Conservation (phyloP, 2,888 invertebrate genomes). For the Oegoconia quadripuncta region DNA sequence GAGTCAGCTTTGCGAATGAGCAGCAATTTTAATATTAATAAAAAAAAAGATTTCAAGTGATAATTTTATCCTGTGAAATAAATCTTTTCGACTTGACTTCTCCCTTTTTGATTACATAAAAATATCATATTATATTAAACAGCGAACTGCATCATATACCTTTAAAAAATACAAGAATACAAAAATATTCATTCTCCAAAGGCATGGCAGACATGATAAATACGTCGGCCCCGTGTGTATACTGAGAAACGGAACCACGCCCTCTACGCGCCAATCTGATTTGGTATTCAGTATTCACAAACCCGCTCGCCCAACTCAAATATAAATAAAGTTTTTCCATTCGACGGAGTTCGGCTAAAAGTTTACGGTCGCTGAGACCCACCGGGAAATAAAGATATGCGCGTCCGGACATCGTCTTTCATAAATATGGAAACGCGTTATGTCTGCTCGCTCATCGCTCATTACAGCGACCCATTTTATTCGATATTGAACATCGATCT, state of each 20-base stretch:
- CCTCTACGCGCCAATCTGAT: conserved; percentile 42
- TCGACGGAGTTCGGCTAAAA: conserved; percentile 53
- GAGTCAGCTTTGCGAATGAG: too few species aligned
- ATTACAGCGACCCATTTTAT: conserved; percentile 20
- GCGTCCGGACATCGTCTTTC: conserved; percentile 33
- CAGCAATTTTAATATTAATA: too few species aligned
- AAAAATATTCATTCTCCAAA: neutral
- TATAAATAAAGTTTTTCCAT: conserved; percentile 74
- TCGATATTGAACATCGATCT: too few species aligned
- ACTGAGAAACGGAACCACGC: conserved; percentile 3
- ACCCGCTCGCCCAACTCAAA: conserved; percentile 60
- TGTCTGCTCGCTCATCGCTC: conserved; percentile 24
- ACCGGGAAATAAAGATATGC: conserved; percentile 64
- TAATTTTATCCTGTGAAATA: too few species aligned
- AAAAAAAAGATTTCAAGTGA: too few species aligned
- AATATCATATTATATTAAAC: neutral
- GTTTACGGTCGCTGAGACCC: conserved; percentile 54
- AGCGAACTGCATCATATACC: neutral
- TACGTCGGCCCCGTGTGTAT: conserved; percentile 4
- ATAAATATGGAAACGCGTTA: conserved; percentile 41
- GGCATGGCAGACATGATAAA: conserved; percentile 4
- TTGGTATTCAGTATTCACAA: conserved; percentile 70
- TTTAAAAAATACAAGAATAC: neutral
- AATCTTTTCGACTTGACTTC: too few species aligned
- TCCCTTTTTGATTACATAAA: neutral